phyloP scores from a whole-genome alignment of 2,888 invertebrate species.

The Orchesellides sinensis region DNA sequence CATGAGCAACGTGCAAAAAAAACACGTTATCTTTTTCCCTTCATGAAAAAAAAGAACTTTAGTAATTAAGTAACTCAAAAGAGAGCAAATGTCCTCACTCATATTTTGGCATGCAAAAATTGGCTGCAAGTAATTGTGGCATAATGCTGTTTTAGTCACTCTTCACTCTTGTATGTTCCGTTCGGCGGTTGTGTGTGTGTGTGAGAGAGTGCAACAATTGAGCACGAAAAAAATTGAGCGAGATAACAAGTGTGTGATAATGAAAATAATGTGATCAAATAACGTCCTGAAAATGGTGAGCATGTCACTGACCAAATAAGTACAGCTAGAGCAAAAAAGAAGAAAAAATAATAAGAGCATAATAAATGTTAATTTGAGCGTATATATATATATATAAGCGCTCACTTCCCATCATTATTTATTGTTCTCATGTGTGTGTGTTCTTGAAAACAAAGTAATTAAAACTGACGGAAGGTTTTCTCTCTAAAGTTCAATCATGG shows the following conservation, averaged over 20 bases:
- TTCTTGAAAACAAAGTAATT: conserved; percentile 61
- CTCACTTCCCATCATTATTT: conserved; percentile 60
- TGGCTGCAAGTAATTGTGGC: conserved; percentile 51
- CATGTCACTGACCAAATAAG: conserved; percentile 50
- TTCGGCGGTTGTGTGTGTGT: conserved; percentile 38
- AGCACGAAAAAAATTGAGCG: no score
- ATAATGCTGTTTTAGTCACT: neutral
- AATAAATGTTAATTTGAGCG: conserved; percentile 20
- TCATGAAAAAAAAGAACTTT: conserved; percentile 59
- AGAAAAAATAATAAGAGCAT: neutral
- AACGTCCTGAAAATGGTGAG: conserved; percentile 7
- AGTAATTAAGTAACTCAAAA: conserved; percentile 59
- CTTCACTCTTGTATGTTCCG: conserved; percentile 11
- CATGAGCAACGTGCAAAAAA: conserved; percentile 33
- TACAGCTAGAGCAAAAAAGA: neutral
- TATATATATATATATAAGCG: no score
- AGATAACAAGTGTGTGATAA: conserved; percentile 40
- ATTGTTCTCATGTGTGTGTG: conserved; percentile 55
- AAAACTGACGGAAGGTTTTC: conserved; percentile 32
- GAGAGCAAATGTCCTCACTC: conserved; percentile 60
- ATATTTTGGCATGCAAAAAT: conserved; percentile 63
- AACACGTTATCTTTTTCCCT: conserved; percentile 37
- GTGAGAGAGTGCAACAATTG: neutral
- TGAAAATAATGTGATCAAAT: conserved; percentile 62
- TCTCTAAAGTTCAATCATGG: conserved; percentile 31